Percentiles rank a stretch among this genome's conserved stretches.
phyloP scores from a whole-genome alignment of 2,888 invertebrate genomes.

The Pedicia rivosa region DNA sequence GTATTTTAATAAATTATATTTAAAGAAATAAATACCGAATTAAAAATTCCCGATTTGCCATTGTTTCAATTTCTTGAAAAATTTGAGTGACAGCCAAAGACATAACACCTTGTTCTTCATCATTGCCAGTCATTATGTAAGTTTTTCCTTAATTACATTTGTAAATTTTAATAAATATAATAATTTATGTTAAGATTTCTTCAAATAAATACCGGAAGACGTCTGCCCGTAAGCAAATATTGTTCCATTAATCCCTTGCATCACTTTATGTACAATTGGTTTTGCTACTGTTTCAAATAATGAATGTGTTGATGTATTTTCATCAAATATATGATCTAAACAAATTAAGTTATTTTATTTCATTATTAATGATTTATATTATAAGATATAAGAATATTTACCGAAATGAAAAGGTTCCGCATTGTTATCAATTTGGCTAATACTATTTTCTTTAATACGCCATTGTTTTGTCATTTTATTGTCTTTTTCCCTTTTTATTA shows the following conservation, averaged over 20 bases:
- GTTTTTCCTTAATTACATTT: slow-evolving; percentile 40
- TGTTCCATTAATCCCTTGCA: slow-evolving; percentile 69
- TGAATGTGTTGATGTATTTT: slow-evolving; percentile 37
- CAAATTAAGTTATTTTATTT: background rate
- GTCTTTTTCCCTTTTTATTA: slow-evolving; percentile 45
- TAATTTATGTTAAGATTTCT: background rate
- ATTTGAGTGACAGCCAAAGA: slow-evolving; percentile 52
- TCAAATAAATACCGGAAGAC: slow-evolving; percentile 45
- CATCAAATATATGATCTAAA: slow-evolving; percentile 58
- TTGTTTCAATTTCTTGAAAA: slow-evolving; percentile 46
- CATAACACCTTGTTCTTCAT: slow-evolving; percentile 55
- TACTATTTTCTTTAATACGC: slow-evolving; percentile 41
- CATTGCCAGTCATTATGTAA: slow-evolving; percentile 64
- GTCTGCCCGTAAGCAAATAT: slow-evolving; percentile 89
- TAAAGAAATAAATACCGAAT: slow-evolving; percentile 35
- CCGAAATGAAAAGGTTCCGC: slow-evolving; percentile 33
- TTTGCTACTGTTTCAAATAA: slow-evolving; percentile 52
- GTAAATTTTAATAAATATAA: background rate
- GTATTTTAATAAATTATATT: background rate
- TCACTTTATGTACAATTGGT: slow-evolving; percentile 53
- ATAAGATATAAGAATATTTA: no score
- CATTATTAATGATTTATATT: background rate
- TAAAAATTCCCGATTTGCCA: slow-evolving; percentile 53
- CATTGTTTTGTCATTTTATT: slow-evolving; percentile 40
- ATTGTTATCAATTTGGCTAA: slow-evolving; percentile 39